A percentile compares a stretch with the other conserved stretches of the same genome.
Conservation (phyloP, 2,113 vertebrate species). For the Catagonus wagneri region DNA sequence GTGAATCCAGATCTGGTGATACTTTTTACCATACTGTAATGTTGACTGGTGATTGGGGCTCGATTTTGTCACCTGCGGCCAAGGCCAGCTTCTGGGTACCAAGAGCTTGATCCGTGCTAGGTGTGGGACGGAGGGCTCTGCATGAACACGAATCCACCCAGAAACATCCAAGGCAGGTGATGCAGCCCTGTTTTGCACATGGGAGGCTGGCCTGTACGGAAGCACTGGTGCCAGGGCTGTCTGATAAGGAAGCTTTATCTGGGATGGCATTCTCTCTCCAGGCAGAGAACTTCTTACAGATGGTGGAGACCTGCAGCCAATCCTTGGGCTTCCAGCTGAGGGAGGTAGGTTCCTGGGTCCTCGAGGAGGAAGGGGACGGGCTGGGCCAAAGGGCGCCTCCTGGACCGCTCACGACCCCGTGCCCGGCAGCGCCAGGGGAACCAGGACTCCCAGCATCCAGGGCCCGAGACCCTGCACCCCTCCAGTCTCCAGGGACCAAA, state of each 20-base stretch:
- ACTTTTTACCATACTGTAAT: background rate
- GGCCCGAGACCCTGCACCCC: rapidly evolving
- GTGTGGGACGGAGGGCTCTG: background rate
- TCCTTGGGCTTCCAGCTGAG: rapidly evolving
- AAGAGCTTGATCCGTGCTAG: background rate
- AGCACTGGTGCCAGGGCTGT: background rate
- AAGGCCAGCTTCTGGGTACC: background rate
- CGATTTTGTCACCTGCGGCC: rapidly evolving
- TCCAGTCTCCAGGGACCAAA: rapidly evolving
- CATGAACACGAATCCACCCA: background rate
- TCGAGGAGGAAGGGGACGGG: background rate
- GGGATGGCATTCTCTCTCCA: background rate
- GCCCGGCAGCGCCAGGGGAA: rapidly evolving
- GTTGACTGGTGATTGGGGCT: background rate
- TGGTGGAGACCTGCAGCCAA: background rate
- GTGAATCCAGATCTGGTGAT: rapidly evolving
- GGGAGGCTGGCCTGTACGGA: background rate
- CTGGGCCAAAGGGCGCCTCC: rapidly evolving
- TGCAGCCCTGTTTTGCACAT: rapidly evolving
- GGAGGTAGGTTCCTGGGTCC: background rate
- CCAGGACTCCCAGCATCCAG: background rate
- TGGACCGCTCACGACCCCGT: rapidly evolving
- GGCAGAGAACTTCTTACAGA: background rate
- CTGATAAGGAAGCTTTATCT: background rate
- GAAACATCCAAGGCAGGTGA: background rate